Base-by-base conservation (phyloP, 1,140 invertebrate species). In the Chelonus insularis region DNA sequence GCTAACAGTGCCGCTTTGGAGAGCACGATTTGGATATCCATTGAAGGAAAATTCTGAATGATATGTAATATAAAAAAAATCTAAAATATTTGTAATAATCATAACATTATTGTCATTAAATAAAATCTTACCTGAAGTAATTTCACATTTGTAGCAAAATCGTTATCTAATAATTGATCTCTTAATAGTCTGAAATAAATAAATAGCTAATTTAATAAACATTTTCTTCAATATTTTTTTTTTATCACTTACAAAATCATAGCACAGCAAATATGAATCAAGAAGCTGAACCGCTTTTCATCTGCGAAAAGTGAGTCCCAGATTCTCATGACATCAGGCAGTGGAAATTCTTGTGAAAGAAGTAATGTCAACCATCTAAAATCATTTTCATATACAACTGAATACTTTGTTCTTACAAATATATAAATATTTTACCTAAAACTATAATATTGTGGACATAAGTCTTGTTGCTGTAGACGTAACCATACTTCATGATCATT, bases 261-360 rank as follows among this genome's bases (percentile, higher is more conserved):
- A 65, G 95, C 93, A 84, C 93, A 96, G 79, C 95, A 97, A 56
- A 97, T 89, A 73, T 91, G 86, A 66, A 96, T 91, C 0, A 98
- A 86, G 72, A 97, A 97, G 69, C 90, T 85, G 77, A 97, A 97
- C 70, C 96, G 85, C 45, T 91, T 86, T 59, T 89, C 83, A 81
- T 97, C 95, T 0, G 95, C 88, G 81, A 98, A 95, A 14, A 98
- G 76, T 0, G 94, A 93, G 79, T 98, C 96, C 96, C 96, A 98
- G 68, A 98, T 91, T 67, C 95, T 86, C 69, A 97, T 87, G 0
- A 98, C 94, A 83, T 98, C 96, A 1, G 97, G 97, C 59, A 99
- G 82, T 25, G 93, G 91, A 83, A 99, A 99, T 81, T 99, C 97
- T 85, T 99, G 97, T 16, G 95, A 97, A 1, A 99, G 82, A 18